Conservation (phyloP, 2,113 vertebrate genomes). For the Neodon shergylaensis region DNA sequence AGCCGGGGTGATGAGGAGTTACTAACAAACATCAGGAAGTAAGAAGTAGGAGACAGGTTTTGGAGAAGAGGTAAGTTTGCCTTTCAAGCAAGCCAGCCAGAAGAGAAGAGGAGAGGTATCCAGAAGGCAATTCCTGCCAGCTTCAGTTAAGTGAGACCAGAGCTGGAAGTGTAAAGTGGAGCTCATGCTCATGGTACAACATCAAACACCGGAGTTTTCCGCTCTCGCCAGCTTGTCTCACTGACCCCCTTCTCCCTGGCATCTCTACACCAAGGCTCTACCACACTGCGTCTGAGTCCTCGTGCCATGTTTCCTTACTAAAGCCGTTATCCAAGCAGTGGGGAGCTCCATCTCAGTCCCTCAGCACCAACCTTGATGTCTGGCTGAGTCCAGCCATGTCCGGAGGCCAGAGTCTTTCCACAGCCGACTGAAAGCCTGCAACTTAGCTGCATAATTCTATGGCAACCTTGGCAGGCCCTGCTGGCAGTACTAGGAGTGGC, state of each 20-base stretch:
- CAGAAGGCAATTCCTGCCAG: neutral
- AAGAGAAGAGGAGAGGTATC: neutral
- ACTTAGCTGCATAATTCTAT: constrained; percentile 4
- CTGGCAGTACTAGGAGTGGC: neutral
- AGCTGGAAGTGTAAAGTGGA: neutral
- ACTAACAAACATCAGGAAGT: neutral
- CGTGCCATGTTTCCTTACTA: neutral
- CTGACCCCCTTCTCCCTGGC: neutral
- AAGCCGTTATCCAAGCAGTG: neutral
- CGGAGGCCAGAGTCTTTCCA: neutral
- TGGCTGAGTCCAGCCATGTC: neutral
- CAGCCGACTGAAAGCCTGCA: neutral
- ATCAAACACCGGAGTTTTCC: neutral
- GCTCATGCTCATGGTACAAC: neutral
- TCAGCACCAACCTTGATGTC: neutral
- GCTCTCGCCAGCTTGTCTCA: neutral
- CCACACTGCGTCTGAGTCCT: neutral
- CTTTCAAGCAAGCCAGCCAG: neutral
- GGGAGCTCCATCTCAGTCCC: neutral
- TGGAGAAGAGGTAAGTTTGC: constrained; percentile 3
- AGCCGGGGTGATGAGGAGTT: neutral
- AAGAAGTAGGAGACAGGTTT: neutral
- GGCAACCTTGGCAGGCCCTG: constrained; percentile 34
- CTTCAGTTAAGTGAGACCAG: neutral
- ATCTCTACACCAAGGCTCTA: neutral